These are phyloP conservation scores for Drosophila quadrilineata DNA, from an alignment of 1,140 invertebrate species.

Conservation along the genomic window DNA sequence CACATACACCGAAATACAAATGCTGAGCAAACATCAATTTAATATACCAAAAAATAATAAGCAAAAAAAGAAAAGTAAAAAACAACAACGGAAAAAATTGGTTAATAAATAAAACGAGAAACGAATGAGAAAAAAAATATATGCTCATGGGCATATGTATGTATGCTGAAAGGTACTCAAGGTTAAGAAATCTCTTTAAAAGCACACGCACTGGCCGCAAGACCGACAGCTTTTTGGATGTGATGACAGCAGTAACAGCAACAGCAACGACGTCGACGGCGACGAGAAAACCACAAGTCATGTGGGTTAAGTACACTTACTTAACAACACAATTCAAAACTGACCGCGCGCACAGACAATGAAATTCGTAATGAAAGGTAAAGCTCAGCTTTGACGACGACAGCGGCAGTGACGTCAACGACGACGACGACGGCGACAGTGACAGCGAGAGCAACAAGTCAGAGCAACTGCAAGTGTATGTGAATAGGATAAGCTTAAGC, in stretches of 20 bases:
- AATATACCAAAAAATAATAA: constrained; percentile 57
- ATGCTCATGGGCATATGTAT: constrained; percentile 17
- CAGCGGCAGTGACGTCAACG: constrained; percentile 13
- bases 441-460: constrained; percentile 10
- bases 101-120: constrained; percentile 55
- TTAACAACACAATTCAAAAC: constrained; percentile 71
- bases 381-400: constrained; percentile 37
- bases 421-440: constrained; percentile 11
- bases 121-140: constrained; percentile 39
- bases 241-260: constrained; percentile 53
- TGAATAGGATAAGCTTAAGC: constrained; percentile 36
- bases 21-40: constrained; percentile 41
- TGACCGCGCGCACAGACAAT: constrained; percentile 72
- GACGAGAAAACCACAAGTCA: constrained; percentile 69
- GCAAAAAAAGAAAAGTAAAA: constrained; percentile 42
- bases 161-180: constrained; percentile 70
- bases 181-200: constrained; percentile 71
- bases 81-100: too few species aligned
- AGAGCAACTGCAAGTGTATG: constrained; percentile 14
- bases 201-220: constrained; percentile 45
- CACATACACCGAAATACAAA: constrained; percentile 9
- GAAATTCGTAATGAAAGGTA: constrained; percentile 58
- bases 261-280: constrained; percentile 9
- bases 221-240: constrained; percentile 68
- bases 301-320: constrained; percentile 79